Evolutionary conservation across 2,113 vertebrate genomes (phyloP), one percentile per base, ranked within the genome.

Genomic region (Prunella fulvescens): DNA sequence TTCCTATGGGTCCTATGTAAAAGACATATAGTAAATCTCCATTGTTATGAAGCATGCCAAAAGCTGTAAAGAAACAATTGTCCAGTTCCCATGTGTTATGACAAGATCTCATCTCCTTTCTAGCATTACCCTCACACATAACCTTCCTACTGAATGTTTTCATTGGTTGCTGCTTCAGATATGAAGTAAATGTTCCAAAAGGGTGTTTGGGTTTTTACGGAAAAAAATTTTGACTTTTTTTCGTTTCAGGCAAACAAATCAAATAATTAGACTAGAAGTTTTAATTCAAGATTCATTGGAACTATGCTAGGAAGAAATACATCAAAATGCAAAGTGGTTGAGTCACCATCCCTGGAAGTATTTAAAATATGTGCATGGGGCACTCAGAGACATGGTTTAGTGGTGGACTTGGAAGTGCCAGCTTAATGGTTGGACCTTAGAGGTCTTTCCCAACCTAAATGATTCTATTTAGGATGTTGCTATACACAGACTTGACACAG

Each of bases 191-290:
- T 42, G 4, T 66, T 81, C 3, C 1, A 4, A 72, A n/a, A n/a
- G n/a, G 6, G 4, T 51, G 25, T 28, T 17, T 53, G 3, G 4
- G 1, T 10, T 10, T 25, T 72, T 35, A 37, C n/a, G 1, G 3
- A 6, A 35, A n/a, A n/a, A 69, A 53, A 18, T 1, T 12, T 5
- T 26, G 4, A 26, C 2, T 12, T 33, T 61, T 77, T 77, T 12
- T 65, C 3, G 1, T 81, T 89, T 66, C 23, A 40, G 33, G 12
- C 14, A 78, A 57, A 37, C 19, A 71, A 40, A 14, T 54, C 6
- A 39, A 70, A 60, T 62, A 81, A 81, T 23, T 64, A 9, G 12
- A 44, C 12, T 64, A 25, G 31, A 74, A 65, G 40, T 79, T 87
- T 81, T 22, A 44, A 33, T 66, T 81, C 22, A 66, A 23, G 2